Conservation (phyloP, 2,888 invertebrate species). For the Euclidia mi region DNA sequence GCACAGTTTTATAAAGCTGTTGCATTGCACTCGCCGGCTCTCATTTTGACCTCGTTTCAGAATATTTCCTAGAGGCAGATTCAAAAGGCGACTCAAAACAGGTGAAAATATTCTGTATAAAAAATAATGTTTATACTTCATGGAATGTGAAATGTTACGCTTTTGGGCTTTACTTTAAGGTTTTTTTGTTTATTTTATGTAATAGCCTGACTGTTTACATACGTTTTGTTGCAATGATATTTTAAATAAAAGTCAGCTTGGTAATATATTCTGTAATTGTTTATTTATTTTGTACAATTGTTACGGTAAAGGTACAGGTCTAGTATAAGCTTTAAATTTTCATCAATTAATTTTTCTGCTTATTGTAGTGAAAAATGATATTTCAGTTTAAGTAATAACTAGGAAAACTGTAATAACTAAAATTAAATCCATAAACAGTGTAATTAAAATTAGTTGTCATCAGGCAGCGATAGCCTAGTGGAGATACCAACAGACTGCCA, state of each 20-base stretch:
- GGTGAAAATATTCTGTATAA: conserved; percentile 41
- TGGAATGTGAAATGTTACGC: conserved; percentile 29
- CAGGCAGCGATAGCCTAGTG: no score
- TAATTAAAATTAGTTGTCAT: no score
- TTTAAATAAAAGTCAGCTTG: background rate
- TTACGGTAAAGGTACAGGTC: no score
- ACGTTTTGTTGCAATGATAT: background rate
- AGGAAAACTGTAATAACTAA: no score
- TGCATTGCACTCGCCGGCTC: conserved; percentile 45
- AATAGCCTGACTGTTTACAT: conserved; percentile 12
- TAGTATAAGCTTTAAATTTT: no score
- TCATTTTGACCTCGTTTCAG: conserved; percentile 51
- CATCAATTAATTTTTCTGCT: no score
- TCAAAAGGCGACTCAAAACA: conserved; percentile 41
- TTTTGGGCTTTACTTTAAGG: conserved; percentile 7
- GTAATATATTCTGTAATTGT: background rate
- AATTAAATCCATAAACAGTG: no score
- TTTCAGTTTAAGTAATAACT: no score
- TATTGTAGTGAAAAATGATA: no score
- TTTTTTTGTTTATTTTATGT: conserved; percentile 26
- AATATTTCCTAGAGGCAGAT: conserved; percentile 44
- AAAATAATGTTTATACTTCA: conserved; percentile 45
- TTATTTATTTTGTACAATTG: no score
- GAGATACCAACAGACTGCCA: no score
- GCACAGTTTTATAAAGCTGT: conserved; percentile 44